Base-by-base conservation (phyloP, 2,113 vertebrate species). In the Pyrgilauda ruficollis region DNA sequence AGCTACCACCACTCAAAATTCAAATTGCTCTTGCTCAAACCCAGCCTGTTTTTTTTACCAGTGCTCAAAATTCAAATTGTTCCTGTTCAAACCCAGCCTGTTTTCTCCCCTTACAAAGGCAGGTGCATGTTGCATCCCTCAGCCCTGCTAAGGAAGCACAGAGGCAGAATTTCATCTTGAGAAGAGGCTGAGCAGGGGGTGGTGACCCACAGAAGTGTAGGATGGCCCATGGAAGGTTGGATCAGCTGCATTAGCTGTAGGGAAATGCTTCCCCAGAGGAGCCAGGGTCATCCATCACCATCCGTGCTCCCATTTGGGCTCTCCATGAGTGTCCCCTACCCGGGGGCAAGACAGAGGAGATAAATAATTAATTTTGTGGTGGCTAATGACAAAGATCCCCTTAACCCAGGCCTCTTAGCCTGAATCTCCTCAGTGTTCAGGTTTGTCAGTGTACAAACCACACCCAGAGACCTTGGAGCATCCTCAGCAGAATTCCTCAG, bases 401-500 rank as follows among this genome's bases (percentile, higher is more conserved):
- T 91, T 72, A 59, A 58, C 7, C 18, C 2, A 75, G 44, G 24
- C 26, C n/a, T 44, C 81, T 64, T 31, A 27, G 9, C 33, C 63
- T 35, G 46, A 55, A 44, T 43, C 59, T 81, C 55, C 66, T 39
- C 6, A 0, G 3, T 6, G 17, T 79, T 69, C 23, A 5, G 10
- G 21, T 83, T 67, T 58, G 11, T 15, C 58, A 37, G 55, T 1
- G 5, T 14, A 10, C 11, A 41, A 74, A 27, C 47, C 72, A 19
- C 8, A 1, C 43, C 7, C 5, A 8, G 37, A 33, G 64, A 7
- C 2, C 0, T 11, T 3, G 27, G 63, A 28, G 53, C 63, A 37
- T 3, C 72, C 53, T 2, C 7, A 23, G 83, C 44, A 31, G 27
- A 1, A 0, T 75, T 41, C 77, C 39, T 1, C 0, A 1, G n/a